A percentile compares a stretch with the other conserved stretches of the same genome.
Evolutionary conservation across 2,888 invertebrate species (phyloP).

Genomic region (Blastobasis adustella): DNA sequence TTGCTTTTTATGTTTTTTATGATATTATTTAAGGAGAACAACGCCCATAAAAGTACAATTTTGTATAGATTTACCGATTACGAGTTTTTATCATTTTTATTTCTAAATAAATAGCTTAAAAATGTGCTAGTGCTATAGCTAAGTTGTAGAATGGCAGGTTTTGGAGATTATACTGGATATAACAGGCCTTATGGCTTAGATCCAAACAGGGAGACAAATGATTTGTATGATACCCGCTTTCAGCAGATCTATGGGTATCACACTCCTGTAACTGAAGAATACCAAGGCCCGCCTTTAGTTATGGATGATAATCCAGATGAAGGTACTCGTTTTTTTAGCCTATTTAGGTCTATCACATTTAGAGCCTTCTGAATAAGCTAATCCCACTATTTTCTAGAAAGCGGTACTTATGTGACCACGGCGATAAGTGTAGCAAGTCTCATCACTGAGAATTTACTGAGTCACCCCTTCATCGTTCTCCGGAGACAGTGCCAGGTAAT

Average conservation of each 20-base stretch:
- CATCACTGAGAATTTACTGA: slow-evolving; percentile 90
- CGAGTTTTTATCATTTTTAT: slow-evolving; percentile 3
- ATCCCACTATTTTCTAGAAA: slow-evolving; percentile 31
- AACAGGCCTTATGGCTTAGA: slow-evolving; percentile 63
- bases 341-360: neutral
- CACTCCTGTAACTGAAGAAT: slow-evolving; percentile 64
- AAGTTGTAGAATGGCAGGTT: slow-evolving; percentile 57
- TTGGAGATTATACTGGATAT: slow-evolving; percentile 59
- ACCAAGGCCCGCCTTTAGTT: slow-evolving; percentile 66
- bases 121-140: slow-evolving; percentile 12
- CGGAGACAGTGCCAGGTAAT: slow-evolving; percentile 93
- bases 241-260: slow-evolving; percentile 69
- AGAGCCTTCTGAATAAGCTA: neutral
- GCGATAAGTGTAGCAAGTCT: slow-evolving; percentile 89
- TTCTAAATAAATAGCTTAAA: neutral
- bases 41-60: no score
- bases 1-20: no score
- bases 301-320: slow-evolving; percentile 63
- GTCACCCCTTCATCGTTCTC: slow-evolving; percentile 95
- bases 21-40: no score
- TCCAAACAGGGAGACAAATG: slow-evolving; percentile 59
- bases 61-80: neutral
- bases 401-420: slow-evolving; percentile 81
- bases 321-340: slow-evolving; percentile 32
- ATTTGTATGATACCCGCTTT: slow-evolving; percentile 65